phyloP scores from a whole-genome alignment of 2,797 vertebrate genomes.

The Distichodus sexfasciatus region DNA sequence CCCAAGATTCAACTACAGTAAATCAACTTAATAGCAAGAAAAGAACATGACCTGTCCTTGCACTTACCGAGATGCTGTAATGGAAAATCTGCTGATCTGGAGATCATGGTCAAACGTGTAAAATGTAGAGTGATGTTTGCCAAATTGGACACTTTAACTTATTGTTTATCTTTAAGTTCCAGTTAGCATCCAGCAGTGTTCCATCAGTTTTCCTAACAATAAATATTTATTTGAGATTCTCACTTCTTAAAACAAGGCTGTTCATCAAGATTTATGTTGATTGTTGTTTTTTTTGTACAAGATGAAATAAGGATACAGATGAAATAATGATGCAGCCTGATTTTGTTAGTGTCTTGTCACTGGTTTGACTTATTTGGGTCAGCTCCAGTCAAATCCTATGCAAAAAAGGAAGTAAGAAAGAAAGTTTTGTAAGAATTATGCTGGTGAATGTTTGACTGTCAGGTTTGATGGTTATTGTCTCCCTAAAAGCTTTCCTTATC shows the following conservation, averaged over 20 bases:
- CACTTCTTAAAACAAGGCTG: neutral
- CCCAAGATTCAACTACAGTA: neutral
- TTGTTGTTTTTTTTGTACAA: neutral
- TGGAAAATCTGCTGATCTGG: neutral
- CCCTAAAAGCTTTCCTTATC: neutral
- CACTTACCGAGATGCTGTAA: neutral
- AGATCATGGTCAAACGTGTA: too few species aligned
- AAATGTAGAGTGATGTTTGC: neutral
- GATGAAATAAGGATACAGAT: neutral
- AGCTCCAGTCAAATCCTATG: neutral
- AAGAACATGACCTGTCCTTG: neutral
- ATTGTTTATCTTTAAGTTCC: too few species aligned
- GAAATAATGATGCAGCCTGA: neutral
- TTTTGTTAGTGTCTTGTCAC: neutral
- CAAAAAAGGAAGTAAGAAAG: too few species aligned
- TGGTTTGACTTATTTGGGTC: neutral
- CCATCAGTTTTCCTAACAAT: too few species aligned
- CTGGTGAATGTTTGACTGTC: neutral
- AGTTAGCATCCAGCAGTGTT: too few species aligned
- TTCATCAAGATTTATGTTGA: neutral
- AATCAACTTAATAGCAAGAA: neutral
- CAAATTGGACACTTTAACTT: too few species aligned
- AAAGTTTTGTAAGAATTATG: constrained; percentile 1
- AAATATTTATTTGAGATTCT: neutral
- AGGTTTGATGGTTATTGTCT: constrained; percentile 3